phyloP scores from a whole-genome alignment of 2,797 vertebrate genomes.

The Pipistrellus pipistrellus region DNA sequence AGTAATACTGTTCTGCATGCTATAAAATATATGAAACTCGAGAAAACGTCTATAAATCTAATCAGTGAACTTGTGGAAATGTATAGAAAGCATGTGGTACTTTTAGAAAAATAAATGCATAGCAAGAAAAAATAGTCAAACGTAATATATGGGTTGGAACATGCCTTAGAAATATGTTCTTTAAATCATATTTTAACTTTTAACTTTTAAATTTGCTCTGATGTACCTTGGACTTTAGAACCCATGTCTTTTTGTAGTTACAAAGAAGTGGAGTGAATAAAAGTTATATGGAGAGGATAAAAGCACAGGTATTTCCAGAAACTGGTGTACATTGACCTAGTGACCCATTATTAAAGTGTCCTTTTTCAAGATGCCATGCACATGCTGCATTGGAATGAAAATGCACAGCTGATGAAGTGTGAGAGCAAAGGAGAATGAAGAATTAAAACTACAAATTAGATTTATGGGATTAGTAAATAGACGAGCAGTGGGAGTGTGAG shows the following conservation, averaged over 20 bases:
- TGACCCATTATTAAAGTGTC: not conserved
- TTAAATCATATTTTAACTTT: conserved; percentile 28
- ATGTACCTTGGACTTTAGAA: conserved; percentile 35
- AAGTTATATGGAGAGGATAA: not conserved
- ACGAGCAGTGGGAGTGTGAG: not conserved
- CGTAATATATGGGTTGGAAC: not conserved
- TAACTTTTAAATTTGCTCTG: conserved; percentile 17
- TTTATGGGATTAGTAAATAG: not conserved
- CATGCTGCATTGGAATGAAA: not conserved
- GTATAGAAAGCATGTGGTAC: not conserved
- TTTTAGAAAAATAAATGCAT: not conserved
- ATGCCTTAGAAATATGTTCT: not conserved
- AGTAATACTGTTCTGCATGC: not conserved
- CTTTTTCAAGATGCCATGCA: not conserved
- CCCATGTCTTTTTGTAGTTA: not conserved
- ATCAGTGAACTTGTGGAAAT: not conserved
- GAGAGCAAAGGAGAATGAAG: not conserved
- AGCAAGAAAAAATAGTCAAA: not conserved
- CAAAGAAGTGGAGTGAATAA: conserved; percentile 25
- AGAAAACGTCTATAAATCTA: not conserved
- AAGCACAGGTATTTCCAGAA: not conserved
- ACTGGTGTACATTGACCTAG: not conserved
- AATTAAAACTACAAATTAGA: not conserved
- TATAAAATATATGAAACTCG: not conserved
- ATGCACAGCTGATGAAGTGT: not conserved